Evolutionary conservation across 1,140 invertebrate genomes (phyloP).

Genomic region (Drosophila repleta): DNA sequence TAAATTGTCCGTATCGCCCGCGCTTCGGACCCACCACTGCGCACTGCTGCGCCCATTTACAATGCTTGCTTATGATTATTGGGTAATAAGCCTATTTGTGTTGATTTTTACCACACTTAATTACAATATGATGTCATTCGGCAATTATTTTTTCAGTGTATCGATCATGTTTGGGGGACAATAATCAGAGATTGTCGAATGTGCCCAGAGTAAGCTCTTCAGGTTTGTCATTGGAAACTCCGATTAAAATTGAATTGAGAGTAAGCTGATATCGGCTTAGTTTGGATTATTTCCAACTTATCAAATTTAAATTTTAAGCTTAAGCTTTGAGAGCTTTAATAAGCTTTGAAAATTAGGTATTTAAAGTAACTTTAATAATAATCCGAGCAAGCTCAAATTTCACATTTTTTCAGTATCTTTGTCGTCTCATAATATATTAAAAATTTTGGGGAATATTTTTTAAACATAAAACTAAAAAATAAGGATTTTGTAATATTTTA

Average conservation of each 20-base stretch:
- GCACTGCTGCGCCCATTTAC: conserved; percentile 11
- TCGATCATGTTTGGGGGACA: not conserved
- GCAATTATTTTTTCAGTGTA: not conserved
- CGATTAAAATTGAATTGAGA: not conserved
- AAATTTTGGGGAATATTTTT: too few relatives aligned
- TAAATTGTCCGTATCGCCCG: conserved; percentile 1
- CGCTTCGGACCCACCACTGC: not conserved
- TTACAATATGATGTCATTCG: conserved; percentile 13
- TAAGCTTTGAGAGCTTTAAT: too few relatives aligned
- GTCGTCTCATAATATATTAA: too few relatives aligned
- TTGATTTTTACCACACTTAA: not conserved
- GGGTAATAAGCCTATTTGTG: conserved; percentile 20
- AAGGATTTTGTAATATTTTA: too few relatives aligned
- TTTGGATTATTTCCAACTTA: not conserved
- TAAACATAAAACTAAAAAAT: too few relatives aligned
- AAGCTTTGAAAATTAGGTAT: too few relatives aligned
- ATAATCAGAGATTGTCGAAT: not conserved
- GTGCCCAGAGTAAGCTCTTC: not conserved
- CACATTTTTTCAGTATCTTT: too few relatives aligned
- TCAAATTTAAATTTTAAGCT: not conserved
- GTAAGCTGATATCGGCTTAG: not conserved
- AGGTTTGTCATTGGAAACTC: too few relatives aligned
- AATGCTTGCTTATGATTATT: conserved; percentile 27
- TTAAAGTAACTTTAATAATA: too few relatives aligned
- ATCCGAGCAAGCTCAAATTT: too few relatives aligned